Conservation (phyloP, 2,113 vertebrate species). For the Bujurquina vittata region DNA sequence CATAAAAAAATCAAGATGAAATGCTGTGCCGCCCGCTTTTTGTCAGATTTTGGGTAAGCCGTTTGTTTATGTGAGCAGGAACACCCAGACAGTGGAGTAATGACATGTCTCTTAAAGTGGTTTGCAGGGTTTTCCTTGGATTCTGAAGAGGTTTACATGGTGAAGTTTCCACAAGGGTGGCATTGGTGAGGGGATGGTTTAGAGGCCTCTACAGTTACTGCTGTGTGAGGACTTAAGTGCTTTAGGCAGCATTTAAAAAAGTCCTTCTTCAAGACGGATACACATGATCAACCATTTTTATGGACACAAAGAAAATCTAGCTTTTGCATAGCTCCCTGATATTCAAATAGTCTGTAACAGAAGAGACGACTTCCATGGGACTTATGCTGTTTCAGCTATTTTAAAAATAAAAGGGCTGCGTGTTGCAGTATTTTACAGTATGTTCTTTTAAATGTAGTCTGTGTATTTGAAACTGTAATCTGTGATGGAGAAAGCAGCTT, state of each 20-base stretch:
- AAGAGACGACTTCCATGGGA: background rate
- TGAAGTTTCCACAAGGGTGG: slow-evolving; percentile 35
- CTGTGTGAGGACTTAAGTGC: background rate
- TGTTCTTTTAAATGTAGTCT: background rate
- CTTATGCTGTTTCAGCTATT: background rate
- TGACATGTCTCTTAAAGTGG: slow-evolving; percentile 57
- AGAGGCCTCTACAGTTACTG: background rate
- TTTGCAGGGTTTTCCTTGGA: slow-evolving; percentile 53
- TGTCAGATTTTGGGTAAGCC: slow-evolving; percentile 62
- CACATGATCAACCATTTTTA: background rate
- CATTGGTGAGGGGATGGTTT: background rate
- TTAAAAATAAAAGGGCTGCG: background rate
- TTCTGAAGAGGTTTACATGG: slow-evolving; percentile 52
- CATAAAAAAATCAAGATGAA: slow-evolving; percentile 8
- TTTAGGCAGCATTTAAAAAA: background rate
- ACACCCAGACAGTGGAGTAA: slow-evolving; percentile 59
- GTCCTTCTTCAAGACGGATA: background rate
- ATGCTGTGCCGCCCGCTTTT: slow-evolving; percentile 12
- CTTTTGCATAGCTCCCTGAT: slow-evolving; percentile 10
- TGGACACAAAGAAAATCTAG: background rate
- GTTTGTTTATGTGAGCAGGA: slow-evolving; percentile 59
- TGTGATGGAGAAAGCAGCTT: background rate
- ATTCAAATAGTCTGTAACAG: slow-evolving; percentile 4
- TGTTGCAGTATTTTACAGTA: background rate
- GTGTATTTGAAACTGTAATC: background rate